Percentiles rank a stretch among this genome's conserved stretches.
Conservation (phyloP, 2,113 vertebrate genomes). For the Microtus pennsylvanicus region DNA sequence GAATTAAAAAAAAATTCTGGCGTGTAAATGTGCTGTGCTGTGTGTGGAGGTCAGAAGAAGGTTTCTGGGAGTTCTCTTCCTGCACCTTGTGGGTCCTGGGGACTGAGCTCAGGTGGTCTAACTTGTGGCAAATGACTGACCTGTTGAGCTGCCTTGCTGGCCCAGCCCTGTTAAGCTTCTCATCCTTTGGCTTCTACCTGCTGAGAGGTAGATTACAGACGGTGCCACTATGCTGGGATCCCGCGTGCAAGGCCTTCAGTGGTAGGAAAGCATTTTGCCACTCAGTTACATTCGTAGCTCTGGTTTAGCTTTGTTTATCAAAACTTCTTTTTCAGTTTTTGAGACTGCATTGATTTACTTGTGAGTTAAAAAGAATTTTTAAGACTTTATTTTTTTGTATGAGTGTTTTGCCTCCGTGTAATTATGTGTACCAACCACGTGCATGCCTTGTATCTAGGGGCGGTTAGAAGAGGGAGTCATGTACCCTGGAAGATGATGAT, state of each 20-base stretch:
- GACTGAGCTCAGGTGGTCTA: neutral
- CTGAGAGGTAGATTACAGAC: neutral
- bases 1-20: neutral
- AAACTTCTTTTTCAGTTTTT: neutral
- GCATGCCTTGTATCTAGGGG: neutral
- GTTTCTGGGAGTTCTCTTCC: neutral
- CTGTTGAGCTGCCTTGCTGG: neutral
- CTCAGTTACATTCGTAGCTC: neutral
- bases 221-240: no score
- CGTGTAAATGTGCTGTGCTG: neutral
- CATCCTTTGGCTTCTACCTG: neutral
- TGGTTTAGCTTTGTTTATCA: neutral
- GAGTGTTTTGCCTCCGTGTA: neutral
- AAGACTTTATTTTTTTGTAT: neutral
- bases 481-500: neutral
- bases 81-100: neutral
- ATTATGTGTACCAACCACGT: no score
- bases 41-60: neutral
- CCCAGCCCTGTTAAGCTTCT: neutral
- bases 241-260: neutral
- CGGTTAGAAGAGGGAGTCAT: neutral
- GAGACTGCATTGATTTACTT: neutral
- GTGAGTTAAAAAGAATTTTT: neutral
- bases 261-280: neutral
- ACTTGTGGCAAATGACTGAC: neutral